A percentile compares a stretch with the other conserved stretches of the same genome.
These are phyloP conservation scores for Simalia tracyae DNA, from an alignment of 2,797 vertebrate genomes.

Conservation along the genomic window DNA sequence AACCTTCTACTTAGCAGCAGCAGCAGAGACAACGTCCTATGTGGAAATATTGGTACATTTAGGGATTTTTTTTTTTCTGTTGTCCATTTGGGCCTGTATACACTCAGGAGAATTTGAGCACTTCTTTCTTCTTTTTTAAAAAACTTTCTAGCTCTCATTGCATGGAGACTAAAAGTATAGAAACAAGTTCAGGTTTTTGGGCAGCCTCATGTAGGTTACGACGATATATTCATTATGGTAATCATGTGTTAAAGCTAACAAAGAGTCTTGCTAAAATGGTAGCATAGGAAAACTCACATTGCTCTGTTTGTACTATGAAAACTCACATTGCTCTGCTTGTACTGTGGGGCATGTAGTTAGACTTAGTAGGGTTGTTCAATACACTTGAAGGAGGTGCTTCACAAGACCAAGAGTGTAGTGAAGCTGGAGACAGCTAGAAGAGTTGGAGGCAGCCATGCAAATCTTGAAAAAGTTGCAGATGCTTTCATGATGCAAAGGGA, in stretches of 20 bases:
- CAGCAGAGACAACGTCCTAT: neutral
- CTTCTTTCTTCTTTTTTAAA: neutral
- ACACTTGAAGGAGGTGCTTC: neutral
- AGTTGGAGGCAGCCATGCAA: neutral
- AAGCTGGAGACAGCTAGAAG: neutral
- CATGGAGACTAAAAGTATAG: neutral
- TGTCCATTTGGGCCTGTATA: neutral
- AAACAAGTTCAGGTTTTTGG: neutral
- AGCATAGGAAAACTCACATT: neutral
- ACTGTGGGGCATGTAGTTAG: neutral
- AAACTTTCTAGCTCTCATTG: neutral
- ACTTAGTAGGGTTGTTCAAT: neutral
- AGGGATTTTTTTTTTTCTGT: neutral
- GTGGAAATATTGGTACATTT: neutral
- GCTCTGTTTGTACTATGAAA: neutral
- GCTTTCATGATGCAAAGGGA: neutral
- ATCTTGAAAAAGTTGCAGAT: neutral
- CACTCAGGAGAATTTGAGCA: neutral
- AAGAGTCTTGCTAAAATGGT: neutral
- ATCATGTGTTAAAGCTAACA: neutral
- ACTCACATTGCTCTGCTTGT: neutral
- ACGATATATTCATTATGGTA: neutral
- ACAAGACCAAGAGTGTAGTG: neutral
- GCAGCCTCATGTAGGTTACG: neutral
- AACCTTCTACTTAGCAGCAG: constrained; percentile 26